Evolutionary conservation across 2,888 invertebrate genomes (phyloP).

Genomic region (Lithophane ornitopus): DNA sequence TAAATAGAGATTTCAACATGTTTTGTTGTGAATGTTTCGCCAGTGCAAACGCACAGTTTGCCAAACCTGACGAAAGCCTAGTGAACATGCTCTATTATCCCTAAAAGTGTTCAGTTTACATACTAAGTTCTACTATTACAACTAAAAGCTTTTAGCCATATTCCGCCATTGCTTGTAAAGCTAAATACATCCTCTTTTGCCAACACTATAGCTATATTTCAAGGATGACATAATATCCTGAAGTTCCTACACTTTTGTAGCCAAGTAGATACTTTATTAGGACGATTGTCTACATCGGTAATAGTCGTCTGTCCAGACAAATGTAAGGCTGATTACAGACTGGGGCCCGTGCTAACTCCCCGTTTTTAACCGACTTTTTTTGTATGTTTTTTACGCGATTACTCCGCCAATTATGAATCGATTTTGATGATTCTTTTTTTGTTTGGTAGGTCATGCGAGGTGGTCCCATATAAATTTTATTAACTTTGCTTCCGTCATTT

Average conservation of each 20-base stretch:
- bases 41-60: no score
- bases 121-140: slow-evolving; percentile 31
- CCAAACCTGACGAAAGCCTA: slow-evolving; percentile 1
- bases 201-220: slow-evolving; percentile 43
- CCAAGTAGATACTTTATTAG: slow-evolving; percentile 31
- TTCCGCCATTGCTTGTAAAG: slow-evolving; percentile 4
- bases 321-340: slow-evolving; percentile 28
- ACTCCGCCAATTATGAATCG: no score
- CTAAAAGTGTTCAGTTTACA: slow-evolving; percentile 50
- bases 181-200: slow-evolving; percentile 22
- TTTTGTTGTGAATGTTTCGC: no score
- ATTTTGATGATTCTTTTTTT: no score
- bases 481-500: no score
- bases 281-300: slow-evolving; percentile 24
- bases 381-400: no score
- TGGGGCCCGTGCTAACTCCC: not conserved
- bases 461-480: no score
- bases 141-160: slow-evolving; percentile 44
- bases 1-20: no score
- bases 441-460: no score
- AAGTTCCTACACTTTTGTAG: slow-evolving; percentile 29
- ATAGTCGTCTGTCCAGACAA: slow-evolving; percentile 12
- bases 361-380: no score
- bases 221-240: slow-evolving; percentile 53
- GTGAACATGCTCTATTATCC: not conserved